Conservation (phyloP, 2,797 vertebrate genomes). For the Holocentrus rufus region DNA sequence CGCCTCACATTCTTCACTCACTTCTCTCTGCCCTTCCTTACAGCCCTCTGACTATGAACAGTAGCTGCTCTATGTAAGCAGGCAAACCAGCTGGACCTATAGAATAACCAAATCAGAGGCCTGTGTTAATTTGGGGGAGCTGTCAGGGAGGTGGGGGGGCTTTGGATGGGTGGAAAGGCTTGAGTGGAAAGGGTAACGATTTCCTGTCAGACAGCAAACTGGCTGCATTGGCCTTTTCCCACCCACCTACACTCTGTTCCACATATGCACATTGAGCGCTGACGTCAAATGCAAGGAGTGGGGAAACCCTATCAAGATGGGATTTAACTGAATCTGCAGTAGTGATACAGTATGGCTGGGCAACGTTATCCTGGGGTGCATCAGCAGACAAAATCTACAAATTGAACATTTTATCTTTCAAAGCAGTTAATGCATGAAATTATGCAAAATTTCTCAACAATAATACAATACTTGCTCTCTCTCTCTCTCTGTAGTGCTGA, state of each 20-base stretch:
- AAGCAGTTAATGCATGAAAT: constrained; percentile 9
- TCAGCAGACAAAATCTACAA: constrained; percentile 9
- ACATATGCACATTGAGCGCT: constrained; percentile 30
- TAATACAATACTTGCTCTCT: not conserved
- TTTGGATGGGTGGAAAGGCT: constrained; percentile 61
- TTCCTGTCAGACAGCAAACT: constrained; percentile 61
- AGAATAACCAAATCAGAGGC: constrained; percentile 70
- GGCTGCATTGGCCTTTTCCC: constrained; percentile 56
- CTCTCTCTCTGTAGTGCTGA: constrained; percentile 17
- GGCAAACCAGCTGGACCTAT: constrained; percentile 60
- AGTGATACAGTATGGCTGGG: constrained; percentile 24
- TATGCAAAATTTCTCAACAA: not conserved
- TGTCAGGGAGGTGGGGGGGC: constrained; percentile 64
- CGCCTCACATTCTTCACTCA: constrained; percentile 67
- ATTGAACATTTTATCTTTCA: constrained; percentile 14
- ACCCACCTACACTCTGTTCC: constrained; percentile 35
- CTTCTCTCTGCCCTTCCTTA: constrained; percentile 51
- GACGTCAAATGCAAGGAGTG: constrained; percentile 34
- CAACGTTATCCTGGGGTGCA: constrained; percentile 29
- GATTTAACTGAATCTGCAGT: constrained; percentile 29
- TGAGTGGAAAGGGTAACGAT: constrained; percentile 68
- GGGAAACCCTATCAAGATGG: constrained; percentile 31
- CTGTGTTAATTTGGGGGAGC: constrained; percentile 74
- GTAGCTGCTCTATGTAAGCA: constrained; percentile 75
- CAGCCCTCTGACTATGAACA: constrained; percentile 69